Evolutionary conservation across 1,140 invertebrate genomes (phyloP), one percentile per base, ranked within the genome.

Genomic region (Amyelois transitella): DNA sequence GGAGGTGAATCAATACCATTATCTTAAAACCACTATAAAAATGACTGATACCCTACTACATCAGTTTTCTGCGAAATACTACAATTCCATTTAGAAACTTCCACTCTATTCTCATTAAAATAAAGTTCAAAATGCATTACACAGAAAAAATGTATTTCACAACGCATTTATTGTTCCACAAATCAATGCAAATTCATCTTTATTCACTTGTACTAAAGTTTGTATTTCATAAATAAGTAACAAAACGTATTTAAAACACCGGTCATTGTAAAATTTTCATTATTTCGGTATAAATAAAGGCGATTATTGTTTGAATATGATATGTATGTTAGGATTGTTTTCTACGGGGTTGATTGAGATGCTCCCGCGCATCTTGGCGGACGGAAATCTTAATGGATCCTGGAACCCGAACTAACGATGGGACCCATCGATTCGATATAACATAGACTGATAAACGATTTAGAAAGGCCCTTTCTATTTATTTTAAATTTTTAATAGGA

Each of bases 341-440:
- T 69, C 53, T 47, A 18, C 7, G 53, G 56, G 55, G 12, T 6
- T 7, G 12, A 6, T 62, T 25, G 56, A 68, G 51, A 58, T 79
- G 80, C 81, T 80, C 80, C 80, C 70, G 81, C 77, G 81, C 80
- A 84, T 79, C 75, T 77, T 71, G 72, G 69, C 73, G 75, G 71
- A 67, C 83, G 84, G 81, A 87, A 85, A 87, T 84, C 81, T 84
- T 87, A 85, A 87, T 87, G 77, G 80, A 69, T 79, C 79, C 77
- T 77, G 80, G 76, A 81, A 77, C 75, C 77, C 68, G 70, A 72
- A 75, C 74, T 85, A 85, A 87, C 79, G 76, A 86, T 78, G 77
- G 66, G 74, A 75, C 74, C 70, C 74, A 81, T 79, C 75, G 81
- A 82, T 84, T 76, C 68, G 56, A 74, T 75, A 70, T 72, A 67